Evolutionary conservation across 2,113 vertebrate species (phyloP), one percentile per base, ranked within the genome.

Genomic region (Hypanus sabinus): DNA sequence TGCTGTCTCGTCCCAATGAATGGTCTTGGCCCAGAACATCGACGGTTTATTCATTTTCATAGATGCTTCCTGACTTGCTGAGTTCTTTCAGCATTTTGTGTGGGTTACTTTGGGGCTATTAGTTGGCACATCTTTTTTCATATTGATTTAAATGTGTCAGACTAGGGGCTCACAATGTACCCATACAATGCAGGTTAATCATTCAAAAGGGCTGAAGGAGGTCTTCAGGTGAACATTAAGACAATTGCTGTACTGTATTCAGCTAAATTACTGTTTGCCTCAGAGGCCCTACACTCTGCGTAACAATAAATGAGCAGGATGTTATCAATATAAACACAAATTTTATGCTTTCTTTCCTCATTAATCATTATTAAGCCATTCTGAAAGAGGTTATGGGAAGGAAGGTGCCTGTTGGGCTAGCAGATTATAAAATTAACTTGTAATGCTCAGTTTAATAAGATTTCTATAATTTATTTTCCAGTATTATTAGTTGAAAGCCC

Each of bases 121-220:
- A 75, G 70, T 1, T 70, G 38, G 38, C 38, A 71, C 70, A 73
- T 75, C 46, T 36, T 94, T 71, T 94, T 95, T 94, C 88, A 94
- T 75, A 94, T 94, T 95, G 94, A 93, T 94, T 87, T 94, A 94
- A 94, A 94, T 94, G 94, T 76, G 33, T 9, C 90, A 94, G 94
- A 92, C 62, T n/a, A 30, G 46, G 20, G 94, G 24, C 24, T 93
- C 94, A 88, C 85, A 68, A 71, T n/a, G 6, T 94, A 94, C 94
- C 33, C 57, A 38, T 79, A 60, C 76, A 93, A 94, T 9, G 94
- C n/a, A 68, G 18, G 94, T 95, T 94, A 95, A 94, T 94, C 94
- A 94, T 95, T 95, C 94, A 94, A 73, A 33, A 9, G 94, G 24
- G 80, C 71, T 93, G 94, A 94, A 46, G 16, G 79, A 93, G 68